Evolutionary conservation across 2,113 vertebrate genomes (phyloP), one percentile per base, ranked within the genome.

Genomic region (Perca flavescens): DNA sequence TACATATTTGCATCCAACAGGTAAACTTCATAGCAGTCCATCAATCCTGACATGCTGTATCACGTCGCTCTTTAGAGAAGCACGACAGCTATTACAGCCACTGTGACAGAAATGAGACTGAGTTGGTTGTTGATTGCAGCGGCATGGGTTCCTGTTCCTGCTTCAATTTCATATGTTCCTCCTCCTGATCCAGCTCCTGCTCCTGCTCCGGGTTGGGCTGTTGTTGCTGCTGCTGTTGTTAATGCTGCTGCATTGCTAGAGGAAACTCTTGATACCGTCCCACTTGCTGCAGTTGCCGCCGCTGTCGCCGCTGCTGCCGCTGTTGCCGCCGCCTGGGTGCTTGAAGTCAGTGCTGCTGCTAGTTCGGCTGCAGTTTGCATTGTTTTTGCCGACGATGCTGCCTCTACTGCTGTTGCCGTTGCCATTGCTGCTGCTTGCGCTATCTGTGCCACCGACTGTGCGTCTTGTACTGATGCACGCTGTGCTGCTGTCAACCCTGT

Each of bases 81-180:
- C 15, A 47, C 1, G 0, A 43, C 63, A 28, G 68, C 68, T 0
- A 57, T 19, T 9, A 83, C 14, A 6, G 86, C 68, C 25, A 64
- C 25, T 17, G 66, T 49, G 11, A 71, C 28, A 6, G 62, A 69
- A 17, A 84, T 9, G 0, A 84, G 17, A n/a, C 77, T 68, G 2
- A 84, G 21, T n/a, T 14, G 58, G 66, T n/a, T 76, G 71, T 46
- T 72, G 31, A 34, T n/a, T 6, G 68, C 74, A 7, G 34, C 69
- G 10, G 40, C 52, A 2, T 53, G 70, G 9, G 8, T 0, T 53
- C 22, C 49, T 11, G 56, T 2, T 49, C 11, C 50, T 1, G 25
- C 28, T 28, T 28, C 28, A n/a, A n/a, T n/a, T n/a, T n/a, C n/a
- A n/a, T n/a, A n/a, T n/a, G n/a, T n/a, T n/a, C 25, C 25, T 36